Base-by-base conservation (phyloP, 2,113 vertebrate species). In the Neofelis nebulosa region DNA sequence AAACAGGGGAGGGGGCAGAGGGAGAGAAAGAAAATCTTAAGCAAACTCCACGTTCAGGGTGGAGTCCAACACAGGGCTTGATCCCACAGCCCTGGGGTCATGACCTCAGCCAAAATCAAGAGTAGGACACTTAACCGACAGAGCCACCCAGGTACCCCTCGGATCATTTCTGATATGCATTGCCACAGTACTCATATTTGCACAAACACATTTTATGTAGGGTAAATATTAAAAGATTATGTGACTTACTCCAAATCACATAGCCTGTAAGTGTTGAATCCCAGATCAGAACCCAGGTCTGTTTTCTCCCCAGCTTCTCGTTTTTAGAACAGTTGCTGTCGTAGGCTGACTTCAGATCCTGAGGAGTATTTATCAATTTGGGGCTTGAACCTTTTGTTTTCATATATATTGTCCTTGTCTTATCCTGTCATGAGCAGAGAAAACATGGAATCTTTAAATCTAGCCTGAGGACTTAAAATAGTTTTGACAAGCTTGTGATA, bases 401-500 rank as follows among this genome's bases (percentile, higher is more conserved):
- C 38, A 78, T 52, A 27, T 74, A 73, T 80, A 73, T 93, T 76
- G 50, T 66, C 50, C 23, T 96, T 91, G 81, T 38, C 68, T 90
- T 63, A 85, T 38, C 19, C 73, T 95, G 36, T 89, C 78, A 68
- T 3, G 18, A 74, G 80, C 55, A 91, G 41, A 95, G 74, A 83
- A 95, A 93, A 92, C 82, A 84, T 45, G 88, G 89, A 89, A 83
- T 71, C 66, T 96, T 93, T 89, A 79, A 89, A 87, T 96, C 73
- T 80, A 95, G 63, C 36, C 69, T 73, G 74, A 88, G 83, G 88
- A 89, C 80, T 92, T 94, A 94, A 96, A 96, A 86, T 96, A 91
- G 85, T 96, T 94, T 96, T 97, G 95, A 97, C 86, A 97, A 93
- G 93, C 85, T 82, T 36, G 14, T 91, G 91, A 91, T 89, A 33